Conservation (phyloP, 2,113 vertebrate genomes). For the Cairina moschata region DNA sequence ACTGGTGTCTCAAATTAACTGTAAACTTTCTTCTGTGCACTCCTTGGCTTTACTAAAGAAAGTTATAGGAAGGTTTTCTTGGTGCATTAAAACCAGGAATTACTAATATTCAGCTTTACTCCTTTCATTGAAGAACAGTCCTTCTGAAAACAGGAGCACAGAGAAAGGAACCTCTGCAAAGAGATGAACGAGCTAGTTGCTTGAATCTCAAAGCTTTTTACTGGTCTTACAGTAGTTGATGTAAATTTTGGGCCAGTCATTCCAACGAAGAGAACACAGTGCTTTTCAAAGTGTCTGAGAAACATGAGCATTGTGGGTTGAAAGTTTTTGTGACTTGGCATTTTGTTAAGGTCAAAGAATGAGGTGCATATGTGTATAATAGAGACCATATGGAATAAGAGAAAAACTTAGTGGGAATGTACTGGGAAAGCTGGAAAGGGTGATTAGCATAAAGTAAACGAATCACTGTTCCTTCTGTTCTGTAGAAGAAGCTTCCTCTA, state of each 20-base stretch:
- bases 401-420: neutral
- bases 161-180: neutral
- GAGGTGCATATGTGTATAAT: neutral
- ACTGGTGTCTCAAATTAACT: neutral
- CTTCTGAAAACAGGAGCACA: neutral
- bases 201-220: neutral
- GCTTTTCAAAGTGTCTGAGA: neutral
- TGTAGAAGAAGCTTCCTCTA: conserved; percentile 94
- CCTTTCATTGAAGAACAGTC: neutral
- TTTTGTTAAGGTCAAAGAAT: neutral
- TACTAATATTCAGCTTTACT: neutral
- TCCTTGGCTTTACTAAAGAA: neutral
- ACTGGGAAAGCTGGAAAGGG: neutral
- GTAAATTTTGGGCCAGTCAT: neutral
- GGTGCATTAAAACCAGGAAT: neutral
- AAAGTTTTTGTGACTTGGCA: neutral
- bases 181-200: neutral
- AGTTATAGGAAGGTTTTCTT: neutral
- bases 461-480: conserved; percentile 34
- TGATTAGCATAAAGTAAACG: neutral
- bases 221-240: neutral
- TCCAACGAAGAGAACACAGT: neutral
- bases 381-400: neutral
- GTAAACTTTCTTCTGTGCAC: neutral
- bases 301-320: neutral